Percentiles rank a stretch among this genome's conserved stretches.
phyloP scores from a whole-genome alignment of 2,113 vertebrate genomes.

The Poecilia latipinna region DNA sequence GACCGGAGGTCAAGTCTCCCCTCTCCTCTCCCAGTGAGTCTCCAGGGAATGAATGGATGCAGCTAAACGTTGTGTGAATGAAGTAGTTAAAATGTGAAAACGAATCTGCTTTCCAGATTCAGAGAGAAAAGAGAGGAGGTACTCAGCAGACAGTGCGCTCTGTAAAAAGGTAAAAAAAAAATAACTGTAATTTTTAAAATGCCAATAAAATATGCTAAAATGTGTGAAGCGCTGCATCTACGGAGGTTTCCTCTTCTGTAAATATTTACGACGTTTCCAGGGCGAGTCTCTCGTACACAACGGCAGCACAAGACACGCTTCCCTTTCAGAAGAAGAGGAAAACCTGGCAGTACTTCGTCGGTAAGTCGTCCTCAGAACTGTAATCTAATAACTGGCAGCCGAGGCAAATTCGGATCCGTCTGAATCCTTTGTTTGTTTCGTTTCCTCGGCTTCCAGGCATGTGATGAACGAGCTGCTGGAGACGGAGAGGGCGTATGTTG shows the following conservation, averaged over 20 bases:
- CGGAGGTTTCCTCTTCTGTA: neutral
- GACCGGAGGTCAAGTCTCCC: conserved; percentile 93
- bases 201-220: neutral
- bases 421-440: neutral
- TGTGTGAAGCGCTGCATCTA: neutral
- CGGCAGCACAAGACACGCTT: conserved; percentile 81
- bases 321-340: conserved; percentile 92
- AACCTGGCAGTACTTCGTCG: conserved; percentile 91
- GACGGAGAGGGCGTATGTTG: conserved; percentile 94
- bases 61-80: neutral
- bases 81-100: neutral
- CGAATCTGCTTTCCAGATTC: conserved; percentile 60
- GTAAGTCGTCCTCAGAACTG: conserved; percentile 72
- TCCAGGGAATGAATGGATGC: neutral
- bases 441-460: conserved; percentile 79
- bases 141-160: conserved; percentile 75
- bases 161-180: conserved; percentile 80
- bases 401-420: neutral
- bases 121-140: conserved; percentile 76
- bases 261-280: conserved; percentile 65
- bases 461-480: conserved; percentile 98
- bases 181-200: neutral
- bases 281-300: conserved; percentile 79
- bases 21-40: conserved; percentile 84
- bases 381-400: neutral